Conservation (phyloP, 1,140 invertebrate genomes). For the Spodoptera litura region DNA sequence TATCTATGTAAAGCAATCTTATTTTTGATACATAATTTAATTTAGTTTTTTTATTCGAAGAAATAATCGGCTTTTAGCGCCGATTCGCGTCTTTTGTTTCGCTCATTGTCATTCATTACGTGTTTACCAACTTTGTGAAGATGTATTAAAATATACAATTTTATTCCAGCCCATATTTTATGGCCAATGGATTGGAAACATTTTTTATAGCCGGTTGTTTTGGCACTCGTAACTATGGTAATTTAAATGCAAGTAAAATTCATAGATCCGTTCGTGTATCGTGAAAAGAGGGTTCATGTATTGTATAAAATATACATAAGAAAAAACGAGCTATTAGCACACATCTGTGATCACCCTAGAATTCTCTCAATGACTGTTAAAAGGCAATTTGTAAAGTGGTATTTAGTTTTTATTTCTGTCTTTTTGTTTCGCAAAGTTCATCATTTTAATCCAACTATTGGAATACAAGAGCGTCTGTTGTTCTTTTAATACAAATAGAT, state of each 20-base stretch:
- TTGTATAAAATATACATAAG: constrained; percentile 16
- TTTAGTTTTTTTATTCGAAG: constrained; percentile 19
- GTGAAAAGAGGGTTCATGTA: background rate
- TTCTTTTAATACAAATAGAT: background rate
- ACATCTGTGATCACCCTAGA: constrained; percentile 39
- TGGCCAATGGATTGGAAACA: constrained; percentile 28
- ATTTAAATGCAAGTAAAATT: constrained; percentile 20
- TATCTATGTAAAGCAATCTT: constrained; percentile 44
- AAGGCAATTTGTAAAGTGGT: constrained; percentile 45
- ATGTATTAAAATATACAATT: background rate
- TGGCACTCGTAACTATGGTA: constrained; percentile 32
- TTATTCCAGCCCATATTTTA: background rate
- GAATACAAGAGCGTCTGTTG: background rate
- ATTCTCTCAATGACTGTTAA: constrained; percentile 35
- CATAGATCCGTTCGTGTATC: constrained; percentile 21
- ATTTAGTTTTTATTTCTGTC: constrained; percentile 33
- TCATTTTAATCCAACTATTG: constrained; percentile 5
- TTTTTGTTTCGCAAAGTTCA: constrained; percentile 10
- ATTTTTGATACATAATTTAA: constrained; percentile 47
- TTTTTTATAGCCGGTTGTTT: constrained; percentile 21
- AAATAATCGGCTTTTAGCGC: constrained; percentile 38
- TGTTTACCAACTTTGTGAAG: constrained; percentile 20
- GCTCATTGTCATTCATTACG: constrained; percentile 48
- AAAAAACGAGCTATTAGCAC: constrained; percentile 26
- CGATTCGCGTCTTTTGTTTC: constrained; percentile 47